These are phyloP conservation scores for Amphiura filiformis DNA, from an alignment of 35 echinoderm and acorn worm species.

Conservation along the genomic window DNA sequence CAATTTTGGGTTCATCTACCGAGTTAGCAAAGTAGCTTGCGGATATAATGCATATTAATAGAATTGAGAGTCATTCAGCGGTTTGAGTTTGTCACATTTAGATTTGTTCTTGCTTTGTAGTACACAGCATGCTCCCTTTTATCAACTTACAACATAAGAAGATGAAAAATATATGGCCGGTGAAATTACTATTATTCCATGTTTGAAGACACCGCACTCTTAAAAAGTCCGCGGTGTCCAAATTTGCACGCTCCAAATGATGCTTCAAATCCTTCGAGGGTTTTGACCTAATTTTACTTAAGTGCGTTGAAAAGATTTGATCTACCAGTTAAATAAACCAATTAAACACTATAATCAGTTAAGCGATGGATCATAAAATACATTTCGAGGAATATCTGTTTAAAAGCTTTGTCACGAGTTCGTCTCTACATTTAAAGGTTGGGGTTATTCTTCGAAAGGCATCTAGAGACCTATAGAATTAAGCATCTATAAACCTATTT, in stretches of 20 bases:
- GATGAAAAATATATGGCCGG: too few species aligned
- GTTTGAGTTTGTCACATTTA: too few species aligned
- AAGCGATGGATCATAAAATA: not conserved
- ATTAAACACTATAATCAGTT: slow-evolving; percentile 9
- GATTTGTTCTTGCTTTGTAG: too few species aligned
- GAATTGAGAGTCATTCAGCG: too few species aligned
- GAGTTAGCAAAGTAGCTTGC: too few species aligned
- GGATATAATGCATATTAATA: too few species aligned
- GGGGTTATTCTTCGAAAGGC: not conserved
- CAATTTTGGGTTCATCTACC: too few species aligned
- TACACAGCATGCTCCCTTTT: too few species aligned
- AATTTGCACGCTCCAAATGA: not conserved
- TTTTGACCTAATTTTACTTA: not conserved
- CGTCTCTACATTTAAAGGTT: not conserved
- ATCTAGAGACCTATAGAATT: not conserved
- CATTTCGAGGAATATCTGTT: not conserved
- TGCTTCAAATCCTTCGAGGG: not conserved
- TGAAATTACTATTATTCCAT: too few species aligned
- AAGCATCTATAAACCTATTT: not conserved
- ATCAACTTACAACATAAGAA: too few species aligned
- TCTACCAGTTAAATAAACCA: not conserved
- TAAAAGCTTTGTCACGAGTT: not conserved
- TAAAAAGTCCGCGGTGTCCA: too few species aligned
- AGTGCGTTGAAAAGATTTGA: not conserved
- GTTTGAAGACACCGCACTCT: too few species aligned